These are phyloP conservation scores for Ommatoiulus sabulosus DNA, from an alignment of 2,888 invertebrate species.

Conservation along the genomic window DNA sequence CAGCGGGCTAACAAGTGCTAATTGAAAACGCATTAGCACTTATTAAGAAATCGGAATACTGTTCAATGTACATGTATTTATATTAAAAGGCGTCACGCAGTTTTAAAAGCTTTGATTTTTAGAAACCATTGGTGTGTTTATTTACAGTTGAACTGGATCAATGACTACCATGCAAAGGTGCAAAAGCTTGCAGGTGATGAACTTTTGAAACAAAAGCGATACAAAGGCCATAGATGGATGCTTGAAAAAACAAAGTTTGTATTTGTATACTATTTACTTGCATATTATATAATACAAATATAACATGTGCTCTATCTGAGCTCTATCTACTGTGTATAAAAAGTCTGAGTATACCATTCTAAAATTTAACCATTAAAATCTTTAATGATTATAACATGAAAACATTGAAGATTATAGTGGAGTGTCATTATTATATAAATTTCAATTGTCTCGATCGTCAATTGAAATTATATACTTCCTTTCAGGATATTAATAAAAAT, in stretches of 20 bases:
- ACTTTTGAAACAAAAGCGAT: slow-evolving; percentile 36
- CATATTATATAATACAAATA: no score
- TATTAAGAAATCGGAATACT: background rate
- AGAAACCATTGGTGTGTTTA: background rate
- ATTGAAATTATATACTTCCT: no score
- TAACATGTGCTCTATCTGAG: no score
- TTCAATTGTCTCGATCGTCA: no score
- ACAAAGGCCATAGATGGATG: slow-evolving; percentile 37
- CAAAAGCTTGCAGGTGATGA: slow-evolving; percentile 10
- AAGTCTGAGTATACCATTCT: no score
- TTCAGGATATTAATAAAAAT: no score
- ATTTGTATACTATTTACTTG: background rate
- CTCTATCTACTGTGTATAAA: no score
- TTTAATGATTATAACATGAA: no score
- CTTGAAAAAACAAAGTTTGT: slow-evolving; percentile 5
- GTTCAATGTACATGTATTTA: background rate
- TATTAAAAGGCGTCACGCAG: background rate
- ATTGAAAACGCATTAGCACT: background rate
- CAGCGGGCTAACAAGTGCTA: no score
- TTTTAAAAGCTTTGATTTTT: background rate
- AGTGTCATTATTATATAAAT: no score
- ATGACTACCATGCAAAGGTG: slow-evolving; percentile 79
- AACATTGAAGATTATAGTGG: no score
- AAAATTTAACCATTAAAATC: no score
- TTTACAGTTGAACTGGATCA: slow-evolving; percentile 78